These are phyloP conservation scores for Muscicapa adusta DNA, from an alignment of 2,113 vertebrate species.

Conservation along the genomic window DNA sequence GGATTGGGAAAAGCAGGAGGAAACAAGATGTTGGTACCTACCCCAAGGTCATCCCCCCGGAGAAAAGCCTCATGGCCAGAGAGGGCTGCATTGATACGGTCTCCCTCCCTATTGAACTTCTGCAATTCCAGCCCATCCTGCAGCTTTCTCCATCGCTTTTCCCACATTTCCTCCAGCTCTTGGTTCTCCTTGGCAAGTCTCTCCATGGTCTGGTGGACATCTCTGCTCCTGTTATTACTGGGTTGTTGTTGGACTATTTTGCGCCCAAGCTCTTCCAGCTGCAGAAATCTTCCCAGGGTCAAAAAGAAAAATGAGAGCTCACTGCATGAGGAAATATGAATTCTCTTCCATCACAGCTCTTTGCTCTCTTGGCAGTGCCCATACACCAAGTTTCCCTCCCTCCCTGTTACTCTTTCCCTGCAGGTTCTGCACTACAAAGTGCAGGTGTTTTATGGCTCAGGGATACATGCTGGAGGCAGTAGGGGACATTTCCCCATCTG, in stretches of 20 bases:
- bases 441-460: not conserved
- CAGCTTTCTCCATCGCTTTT: slow-evolving; percentile 62
- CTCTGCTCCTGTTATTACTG: not conserved
- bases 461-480: not conserved
- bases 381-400: not conserved
- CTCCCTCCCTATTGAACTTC: slow-evolving; percentile 77
- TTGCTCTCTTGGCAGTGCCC: not conserved
- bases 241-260: not conserved
- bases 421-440: not conserved
- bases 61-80: slow-evolving; percentile 81
- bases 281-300: slow-evolving; percentile 44
- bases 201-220: slow-evolving; percentile 64
- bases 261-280: slow-evolving; percentile 60
- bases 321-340: not conserved
- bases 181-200: slow-evolving; percentile 64
- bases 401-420: not conserved
- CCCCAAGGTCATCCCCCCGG: slow-evolving; percentile 76
- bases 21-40: slow-evolving; percentile 39
- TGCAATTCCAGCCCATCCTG: slow-evolving; percentile 78
- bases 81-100: slow-evolving; percentile 77
- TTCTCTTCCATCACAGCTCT: not conserved
- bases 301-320: not conserved
- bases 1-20: not conserved
- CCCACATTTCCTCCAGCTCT: slow-evolving; percentile 75
- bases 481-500: not conserved